These are phyloP conservation scores for Orientallactaga bullata DNA, from an alignment of 2,113 vertebrate species.

Conservation along the genomic window DNA sequence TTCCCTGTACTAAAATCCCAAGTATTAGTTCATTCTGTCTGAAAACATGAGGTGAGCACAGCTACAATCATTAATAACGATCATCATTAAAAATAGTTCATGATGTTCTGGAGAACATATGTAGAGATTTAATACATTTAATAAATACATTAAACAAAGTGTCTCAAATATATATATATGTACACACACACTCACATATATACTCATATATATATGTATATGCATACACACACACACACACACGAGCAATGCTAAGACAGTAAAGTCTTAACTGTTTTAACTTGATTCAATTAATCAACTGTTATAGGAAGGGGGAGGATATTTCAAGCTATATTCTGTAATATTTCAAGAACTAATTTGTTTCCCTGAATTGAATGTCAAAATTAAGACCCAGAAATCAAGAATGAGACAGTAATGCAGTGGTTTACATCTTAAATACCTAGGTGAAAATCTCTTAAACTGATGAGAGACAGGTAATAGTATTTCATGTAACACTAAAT, in stretches of 20 bases:
- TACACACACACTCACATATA: too few relatives aligned
- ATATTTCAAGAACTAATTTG: constrained; percentile 23
- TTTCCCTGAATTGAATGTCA: constrained; percentile 10
- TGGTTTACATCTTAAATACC: background rate
- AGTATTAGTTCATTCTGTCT: constrained; percentile 39
- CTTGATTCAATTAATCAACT: constrained; percentile 18
- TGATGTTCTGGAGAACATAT: background rate
- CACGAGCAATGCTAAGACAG: background rate
- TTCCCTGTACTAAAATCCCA: background rate
- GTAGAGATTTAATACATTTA: constrained; percentile 45
- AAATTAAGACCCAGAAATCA: constrained; percentile 26
- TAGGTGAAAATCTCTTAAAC: background rate
- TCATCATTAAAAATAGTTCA: constrained; percentile 29
- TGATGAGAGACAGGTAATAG: background rate
- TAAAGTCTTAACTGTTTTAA: background rate
- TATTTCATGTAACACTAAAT: constrained; percentile 18
- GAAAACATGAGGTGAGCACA: constrained; percentile 52
- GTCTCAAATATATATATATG: background rate
- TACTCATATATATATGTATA: too few relatives aligned
- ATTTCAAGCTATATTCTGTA: constrained; percentile 25
- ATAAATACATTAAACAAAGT: constrained; percentile 7
- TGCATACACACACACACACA: background rate
- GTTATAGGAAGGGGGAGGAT: background rate
- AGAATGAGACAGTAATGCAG: background rate
- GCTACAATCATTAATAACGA: constrained; percentile 41